These are phyloP conservation scores for Syrmaticus mikado DNA, from an alignment of 2,113 vertebrate species.

Conservation along the genomic window DNA sequence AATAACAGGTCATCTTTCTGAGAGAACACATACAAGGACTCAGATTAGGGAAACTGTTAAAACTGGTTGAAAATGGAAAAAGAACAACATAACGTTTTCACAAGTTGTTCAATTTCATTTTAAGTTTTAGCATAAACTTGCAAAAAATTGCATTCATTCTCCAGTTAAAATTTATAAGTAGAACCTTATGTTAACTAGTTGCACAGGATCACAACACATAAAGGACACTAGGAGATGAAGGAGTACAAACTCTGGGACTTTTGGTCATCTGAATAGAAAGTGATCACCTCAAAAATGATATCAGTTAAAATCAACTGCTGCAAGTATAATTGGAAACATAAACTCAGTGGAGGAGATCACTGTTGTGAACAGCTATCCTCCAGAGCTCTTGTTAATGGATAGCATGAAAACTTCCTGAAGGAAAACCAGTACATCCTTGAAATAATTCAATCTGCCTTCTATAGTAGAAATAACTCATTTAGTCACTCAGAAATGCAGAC, in stretches of 20 bases:
- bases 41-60: not conserved
- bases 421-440: not conserved
- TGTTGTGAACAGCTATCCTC: not conserved
- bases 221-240: not conserved
- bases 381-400: not conserved
- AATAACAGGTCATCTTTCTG: not conserved
- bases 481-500: not conserved
- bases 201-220: not conserved
- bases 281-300: not conserved
- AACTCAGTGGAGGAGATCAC: not conserved
- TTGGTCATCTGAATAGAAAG: not conserved
- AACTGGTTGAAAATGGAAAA: not conserved
- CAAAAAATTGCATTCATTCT: not conserved
- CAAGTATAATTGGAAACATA: not conserved
- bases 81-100: not conserved
- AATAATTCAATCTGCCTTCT: not conserved
- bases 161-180: not conserved
- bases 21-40: not conserved
- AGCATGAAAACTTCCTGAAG: not conserved
- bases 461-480: not conserved
- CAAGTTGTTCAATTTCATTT: not conserved
- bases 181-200: not conserved
- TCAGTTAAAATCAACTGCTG: not conserved
- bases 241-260: not conserved
- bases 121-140: not conserved